A percentile compares a stretch with the other conserved stretches of the same genome.
Conservation (phyloP, 2,888 invertebrate genomes). For the Drosophila kokeensis region DNA sequence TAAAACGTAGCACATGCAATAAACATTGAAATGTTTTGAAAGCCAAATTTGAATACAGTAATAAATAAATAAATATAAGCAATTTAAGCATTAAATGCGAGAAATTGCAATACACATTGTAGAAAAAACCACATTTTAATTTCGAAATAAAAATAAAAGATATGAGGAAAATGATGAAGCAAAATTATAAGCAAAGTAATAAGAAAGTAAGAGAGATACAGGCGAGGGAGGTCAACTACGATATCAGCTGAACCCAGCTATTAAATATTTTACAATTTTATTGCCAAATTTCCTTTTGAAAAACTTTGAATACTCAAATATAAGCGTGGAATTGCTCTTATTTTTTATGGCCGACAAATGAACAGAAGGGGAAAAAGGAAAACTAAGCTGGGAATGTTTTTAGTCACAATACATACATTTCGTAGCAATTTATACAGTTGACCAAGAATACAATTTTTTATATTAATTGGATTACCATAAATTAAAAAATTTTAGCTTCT, state of each 20-base stretch:
- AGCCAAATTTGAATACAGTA: neutral
- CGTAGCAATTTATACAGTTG: neutral
- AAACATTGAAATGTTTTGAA: constrained; percentile 10
- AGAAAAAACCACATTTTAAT: neutral
- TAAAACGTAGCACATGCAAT: constrained; percentile 35
- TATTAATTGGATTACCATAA: neutral
- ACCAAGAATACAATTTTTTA: neutral
- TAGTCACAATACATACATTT: neutral
- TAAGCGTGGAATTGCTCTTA: too few relatives aligned
- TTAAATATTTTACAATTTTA: neutral
- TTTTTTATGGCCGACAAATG: neutral
- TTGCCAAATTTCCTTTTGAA: neutral
- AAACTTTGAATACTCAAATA: too few relatives aligned
- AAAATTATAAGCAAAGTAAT: neutral
- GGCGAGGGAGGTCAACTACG: neutral
- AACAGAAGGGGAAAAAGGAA: neutral
- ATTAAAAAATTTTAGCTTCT: neutral
- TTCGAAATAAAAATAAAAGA: neutral
- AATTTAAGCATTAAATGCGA: neutral
- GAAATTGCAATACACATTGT: too few relatives aligned
- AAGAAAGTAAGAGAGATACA: neutral
- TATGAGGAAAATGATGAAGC: neutral
- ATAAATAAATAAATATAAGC: neutral
- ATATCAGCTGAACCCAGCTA: neutral
- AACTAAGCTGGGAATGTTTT: neutral